Percentiles rank a stretch among this genome's conserved stretches.
These are phyloP conservation scores for Drosophila maculinotata DNA, from an alignment of 2,888 invertebrate genomes.

Conservation along the genomic window DNA sequence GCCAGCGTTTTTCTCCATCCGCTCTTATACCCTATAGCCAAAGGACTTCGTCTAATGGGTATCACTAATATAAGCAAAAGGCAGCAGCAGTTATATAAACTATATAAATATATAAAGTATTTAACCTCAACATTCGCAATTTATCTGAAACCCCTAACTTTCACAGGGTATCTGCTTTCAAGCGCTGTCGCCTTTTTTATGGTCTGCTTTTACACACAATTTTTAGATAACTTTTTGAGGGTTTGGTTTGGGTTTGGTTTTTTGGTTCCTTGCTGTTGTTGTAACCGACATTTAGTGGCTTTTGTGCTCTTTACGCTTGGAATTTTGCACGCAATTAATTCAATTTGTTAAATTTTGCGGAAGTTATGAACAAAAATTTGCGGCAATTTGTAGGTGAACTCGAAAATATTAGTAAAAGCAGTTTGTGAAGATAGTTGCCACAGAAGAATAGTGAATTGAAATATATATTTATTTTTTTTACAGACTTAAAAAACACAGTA, in stretches of 20 bases:
- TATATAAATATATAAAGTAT: too few relatives aligned
- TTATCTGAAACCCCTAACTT: neutral
- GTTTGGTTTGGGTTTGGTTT: constrained; percentile 11
- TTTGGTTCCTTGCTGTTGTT: constrained; percentile 18
- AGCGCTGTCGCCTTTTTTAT: neutral
- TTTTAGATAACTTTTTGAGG: constrained; percentile 32
- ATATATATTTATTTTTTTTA: too few relatives aligned
- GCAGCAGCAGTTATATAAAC: too few relatives aligned
- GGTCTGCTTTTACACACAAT: constrained; percentile 14
- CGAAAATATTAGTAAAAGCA: constrained; percentile 17
- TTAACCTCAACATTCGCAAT: neutral
- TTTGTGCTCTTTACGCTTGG: constrained; percentile 43
- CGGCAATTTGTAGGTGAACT: constrained; percentile 16
- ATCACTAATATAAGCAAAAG: too few relatives aligned
- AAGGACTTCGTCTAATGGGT: neutral
- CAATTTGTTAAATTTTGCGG: constrained; percentile 58
- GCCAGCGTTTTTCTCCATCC: constrained; percentile 8
- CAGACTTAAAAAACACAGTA: too few relatives aligned
- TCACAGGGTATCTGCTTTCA: constrained; percentile 20
- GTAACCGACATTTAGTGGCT: constrained; percentile 61
- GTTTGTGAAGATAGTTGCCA: constrained; percentile 20
- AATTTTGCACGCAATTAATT: constrained; percentile 68
- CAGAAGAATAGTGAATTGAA: neutral
- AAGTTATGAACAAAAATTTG: constrained; percentile 38
- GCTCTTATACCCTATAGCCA: constrained; percentile 11